A percentile compares a stretch with the other conserved stretches of the same genome.
Evolutionary conservation across 64 coral and sea anemone species (phyloP).

Genomic region (Actinia tenebrosa): DNA sequence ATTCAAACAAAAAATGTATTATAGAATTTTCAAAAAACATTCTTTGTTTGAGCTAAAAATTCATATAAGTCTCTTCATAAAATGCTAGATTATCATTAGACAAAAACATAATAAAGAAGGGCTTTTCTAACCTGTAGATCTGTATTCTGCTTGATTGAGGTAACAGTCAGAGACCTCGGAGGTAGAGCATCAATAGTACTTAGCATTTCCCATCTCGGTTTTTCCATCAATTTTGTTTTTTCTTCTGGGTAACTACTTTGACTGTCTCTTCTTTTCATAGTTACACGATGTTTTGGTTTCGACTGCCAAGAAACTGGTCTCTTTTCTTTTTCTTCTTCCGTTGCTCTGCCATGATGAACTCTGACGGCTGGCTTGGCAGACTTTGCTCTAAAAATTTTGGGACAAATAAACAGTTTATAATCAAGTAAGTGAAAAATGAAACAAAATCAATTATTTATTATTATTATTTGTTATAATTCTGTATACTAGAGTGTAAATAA

Average conservation of each 20-base stretch:
- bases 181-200: constrained; percentile 63
- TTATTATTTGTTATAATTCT: too few relatives aligned
- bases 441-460: too few relatives aligned
- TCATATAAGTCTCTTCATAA: too few relatives aligned
- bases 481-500: too few relatives aligned
- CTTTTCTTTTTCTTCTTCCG: constrained; percentile 21
- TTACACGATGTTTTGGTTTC: background rate
- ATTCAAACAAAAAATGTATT: too few relatives aligned
- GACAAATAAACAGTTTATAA: too few relatives aligned
- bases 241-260: constrained; percentile 72
- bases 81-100: background rate
- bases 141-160: constrained; percentile 62
- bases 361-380: background rate
- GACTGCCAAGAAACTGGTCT: constrained; percentile 22
- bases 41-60: background rate
- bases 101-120: background rate
- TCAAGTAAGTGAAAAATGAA: background rate
- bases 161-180: constrained; percentile 81
- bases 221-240: background rate
- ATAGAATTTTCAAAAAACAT: too few relatives aligned
- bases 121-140: constrained; percentile 62
- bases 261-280: constrained; percentile 24
- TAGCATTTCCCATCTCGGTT: constrained; percentile 82
- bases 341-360: background rate
- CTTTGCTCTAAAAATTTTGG: background rate